Percentiles rank a stretch among this genome's conserved stretches.
phyloP scores from a whole-genome alignment of 2,888 invertebrate species.

The Drosophila ustulata region DNA sequence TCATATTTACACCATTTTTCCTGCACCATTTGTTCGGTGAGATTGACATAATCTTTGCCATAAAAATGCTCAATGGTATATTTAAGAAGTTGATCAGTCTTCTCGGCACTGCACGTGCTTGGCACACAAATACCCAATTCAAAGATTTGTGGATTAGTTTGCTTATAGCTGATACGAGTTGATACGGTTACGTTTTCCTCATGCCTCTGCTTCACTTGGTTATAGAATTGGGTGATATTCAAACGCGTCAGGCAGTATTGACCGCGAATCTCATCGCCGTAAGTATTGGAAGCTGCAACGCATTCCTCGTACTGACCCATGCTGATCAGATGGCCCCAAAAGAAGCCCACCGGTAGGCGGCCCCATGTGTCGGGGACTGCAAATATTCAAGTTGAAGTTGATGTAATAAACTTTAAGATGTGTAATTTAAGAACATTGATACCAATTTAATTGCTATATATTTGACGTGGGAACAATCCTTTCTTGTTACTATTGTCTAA shows the following conservation, averaged over 20 bases:
- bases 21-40: conserved; percentile 54
- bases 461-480: no score
- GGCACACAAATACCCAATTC: conserved; percentile 84
- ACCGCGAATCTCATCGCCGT: conserved; percentile 77
- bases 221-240: conserved; percentile 73
- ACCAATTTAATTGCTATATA: no score
- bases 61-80: conserved; percentile 58
- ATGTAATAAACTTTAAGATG: no score
- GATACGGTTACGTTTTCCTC: conserved; percentile 26
- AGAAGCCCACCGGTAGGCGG: conserved; percentile 85
- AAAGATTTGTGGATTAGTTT: conserved; percentile 71
- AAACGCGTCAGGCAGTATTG: conserved; percentile 84
- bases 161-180: conserved; percentile 75
- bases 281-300: conserved; percentile 75
- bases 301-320: conserved; percentile 86
- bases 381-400: not conserved
- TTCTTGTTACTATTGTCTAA: no score
- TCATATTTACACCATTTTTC: conserved; percentile 77
- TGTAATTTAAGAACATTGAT: no score
- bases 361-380: conserved; percentile 86
- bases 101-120: conserved; percentile 75
- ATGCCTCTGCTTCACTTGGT: conserved; percentile 63
- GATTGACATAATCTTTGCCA: conserved; percentile 38
- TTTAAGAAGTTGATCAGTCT: conserved; percentile 71
- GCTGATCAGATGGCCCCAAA: conserved; percentile 84